Evolutionary conservation across 2,113 vertebrate species (phyloP), one percentile per base, ranked within the genome.

Genomic region (Choloepus hoffmanni): DNA sequence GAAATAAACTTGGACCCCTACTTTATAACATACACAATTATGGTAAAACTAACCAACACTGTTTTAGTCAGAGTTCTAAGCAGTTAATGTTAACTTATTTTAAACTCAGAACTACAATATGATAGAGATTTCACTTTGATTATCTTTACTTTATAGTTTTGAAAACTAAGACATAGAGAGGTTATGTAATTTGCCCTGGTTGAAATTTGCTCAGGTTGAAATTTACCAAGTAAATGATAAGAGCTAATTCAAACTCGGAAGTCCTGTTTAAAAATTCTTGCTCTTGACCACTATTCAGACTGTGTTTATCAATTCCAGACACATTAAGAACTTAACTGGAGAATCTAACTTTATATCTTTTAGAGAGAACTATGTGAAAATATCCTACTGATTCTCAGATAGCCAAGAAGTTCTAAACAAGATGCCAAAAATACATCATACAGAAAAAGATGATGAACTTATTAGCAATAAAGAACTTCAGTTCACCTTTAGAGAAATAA

Each of bases 61-160:
- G 1, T 43, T 86, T 83, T 67, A 23, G 30, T 81, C 53, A 65
- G 23, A 84, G 78, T 86, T 96, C 62, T 53, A 84, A 79, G 33
- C 14, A 68, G 1, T 93, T 73, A 68, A 50, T 50, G 28, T 72
- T 65, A 90, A 92, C 13, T 89, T 36, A 92, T 40, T 89, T 96
- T 76, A 89, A 85, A 77, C 43, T 86, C 55, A 90, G 5, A 48
- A 45, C 70, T 74, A 90, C 1, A n/a, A 82, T 84, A 40, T 62
- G 68, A 83, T 24, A 76, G 9, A 48, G 11, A 48, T 15, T 23
- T 36, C 85, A 53, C 79, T 85, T 36, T 5, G 62, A 43, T 48
- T 65, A 45, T 28, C 23, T 33, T 86, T 90, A 62, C 24, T 63
- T 73, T 85, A n/a, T 0, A 73, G 13, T 45, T 30, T 11, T 73